phyloP scores from a whole-genome alignment of 1,140 invertebrate genomes.

The Anadara kagoshimensis region DNA sequence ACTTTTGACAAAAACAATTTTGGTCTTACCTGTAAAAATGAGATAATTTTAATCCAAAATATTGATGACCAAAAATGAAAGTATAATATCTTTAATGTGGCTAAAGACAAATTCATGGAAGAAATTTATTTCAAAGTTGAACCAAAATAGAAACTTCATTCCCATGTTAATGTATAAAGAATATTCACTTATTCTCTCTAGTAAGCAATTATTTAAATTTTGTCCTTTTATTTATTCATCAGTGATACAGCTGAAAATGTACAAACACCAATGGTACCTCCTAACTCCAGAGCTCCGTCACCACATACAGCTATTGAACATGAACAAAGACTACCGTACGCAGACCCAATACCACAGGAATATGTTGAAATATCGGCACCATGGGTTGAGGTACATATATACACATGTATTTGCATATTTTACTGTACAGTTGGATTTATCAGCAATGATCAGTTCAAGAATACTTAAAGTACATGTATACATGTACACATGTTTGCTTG shows the following conservation, averaged over 20 bases:
- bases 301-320: constrained; percentile 48
- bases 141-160: no score
- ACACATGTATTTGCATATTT: neutral
- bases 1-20: no score
- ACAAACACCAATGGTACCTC: constrained; percentile 56
- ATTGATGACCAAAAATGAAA: no score
- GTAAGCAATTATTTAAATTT: neutral
- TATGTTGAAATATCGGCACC: constrained; percentile 63
- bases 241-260: neutral
- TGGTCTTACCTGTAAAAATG: no score
- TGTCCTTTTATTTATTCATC: neutral
- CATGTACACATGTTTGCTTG: no score
- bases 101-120: no score
- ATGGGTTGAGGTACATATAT: constrained; percentile 69
- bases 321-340: constrained; percentile 64
- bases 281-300: constrained; percentile 64
- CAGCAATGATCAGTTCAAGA: no score
- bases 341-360: constrained; percentile 72
- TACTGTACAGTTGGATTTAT: no score
- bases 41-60: no score
- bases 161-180: neutral
- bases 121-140: no score
- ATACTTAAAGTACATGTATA: no score
- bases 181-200: neutral
- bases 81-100: no score